Percentiles rank a stretch among this genome's conserved stretches.
These are phyloP conservation scores for Lepisosteus osseus DNA, from an alignment of 2,113 vertebrate species.

Conservation along the genomic window DNA sequence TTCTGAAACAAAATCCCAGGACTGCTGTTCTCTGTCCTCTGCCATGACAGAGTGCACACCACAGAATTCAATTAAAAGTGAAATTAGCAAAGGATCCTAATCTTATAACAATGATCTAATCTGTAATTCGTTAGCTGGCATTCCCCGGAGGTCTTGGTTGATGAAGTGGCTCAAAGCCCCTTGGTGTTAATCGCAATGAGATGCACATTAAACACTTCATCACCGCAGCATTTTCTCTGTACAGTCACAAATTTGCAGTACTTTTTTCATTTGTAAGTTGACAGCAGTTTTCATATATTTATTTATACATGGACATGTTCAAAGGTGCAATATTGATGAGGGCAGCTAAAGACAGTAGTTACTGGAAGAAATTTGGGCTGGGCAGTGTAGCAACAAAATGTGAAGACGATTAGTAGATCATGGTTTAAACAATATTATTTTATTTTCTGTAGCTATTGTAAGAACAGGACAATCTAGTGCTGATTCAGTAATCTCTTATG, in stretches of 20 bases:
- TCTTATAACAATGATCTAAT: conserved; percentile 72
- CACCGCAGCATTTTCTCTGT: background rate
- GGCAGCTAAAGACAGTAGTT: too few species aligned
- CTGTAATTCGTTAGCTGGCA: conserved; percentile 70
- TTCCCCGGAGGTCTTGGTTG: conserved; percentile 40
- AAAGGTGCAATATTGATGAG: too few species aligned
- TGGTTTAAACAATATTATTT: too few species aligned
- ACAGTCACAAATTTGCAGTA: background rate
- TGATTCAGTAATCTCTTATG: too few species aligned
- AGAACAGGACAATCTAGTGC: too few species aligned
- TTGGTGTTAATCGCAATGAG: conserved; percentile 13
- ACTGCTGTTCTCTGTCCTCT: conserved; percentile 60
- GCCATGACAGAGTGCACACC: conserved; percentile 52
- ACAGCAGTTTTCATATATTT: too few species aligned
- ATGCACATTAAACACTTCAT: conserved; percentile 19
- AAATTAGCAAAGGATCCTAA: conserved; percentile 75
- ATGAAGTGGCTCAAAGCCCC: conserved; percentile 24
- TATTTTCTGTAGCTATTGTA: too few species aligned
- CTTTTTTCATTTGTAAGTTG: background rate
- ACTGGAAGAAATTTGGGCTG: too few species aligned
- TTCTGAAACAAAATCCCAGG: conserved; percentile 34
- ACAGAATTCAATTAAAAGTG: conserved; percentile 76
- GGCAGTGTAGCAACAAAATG: too few species aligned
- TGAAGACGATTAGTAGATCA: too few species aligned
- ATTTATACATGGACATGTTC: too few species aligned